Evolutionary conservation across 1,140 invertebrate species (phyloP).

Genomic region (Aphaenogaster floridana): DNA sequence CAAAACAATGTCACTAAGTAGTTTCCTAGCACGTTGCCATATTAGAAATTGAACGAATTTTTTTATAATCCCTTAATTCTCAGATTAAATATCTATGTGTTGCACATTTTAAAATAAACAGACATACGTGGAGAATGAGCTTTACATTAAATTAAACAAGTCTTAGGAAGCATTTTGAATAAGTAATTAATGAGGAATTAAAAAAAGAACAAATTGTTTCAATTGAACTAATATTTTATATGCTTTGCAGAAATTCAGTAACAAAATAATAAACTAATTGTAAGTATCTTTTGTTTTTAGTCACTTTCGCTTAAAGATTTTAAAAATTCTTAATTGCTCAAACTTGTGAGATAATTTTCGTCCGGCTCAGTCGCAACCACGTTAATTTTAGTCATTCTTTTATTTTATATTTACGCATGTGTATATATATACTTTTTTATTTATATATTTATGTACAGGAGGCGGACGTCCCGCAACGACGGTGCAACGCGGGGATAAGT

Average conservation of each 20-base stretch:
- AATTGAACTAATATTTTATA: background rate
- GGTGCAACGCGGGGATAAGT: slow-evolving; percentile 42
- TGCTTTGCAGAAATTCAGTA: background rate
- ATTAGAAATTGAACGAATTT: background rate
- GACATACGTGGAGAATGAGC: background rate
- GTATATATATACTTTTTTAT: slow-evolving; percentile 78
- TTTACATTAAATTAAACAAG: background rate
- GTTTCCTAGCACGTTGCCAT: background rate
- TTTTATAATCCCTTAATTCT: background rate
- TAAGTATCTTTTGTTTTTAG: background rate
- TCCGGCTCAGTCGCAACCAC: slow-evolving; percentile 81
- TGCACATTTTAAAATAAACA: slow-evolving; percentile 5
- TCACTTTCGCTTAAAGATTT: background rate
- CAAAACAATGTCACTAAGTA: background rate
- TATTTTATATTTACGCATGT: slow-evolving; percentile 77
- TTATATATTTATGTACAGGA: slow-evolving; percentile 85
- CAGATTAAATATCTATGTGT: background rate
- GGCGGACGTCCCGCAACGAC: slow-evolving; percentile 72
- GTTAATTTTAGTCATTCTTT: slow-evolving; percentile 69
- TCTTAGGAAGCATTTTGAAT: background rate
- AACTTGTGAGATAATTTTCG: slow-evolving; percentile 67
- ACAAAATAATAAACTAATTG: background rate
- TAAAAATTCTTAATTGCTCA: background rate
- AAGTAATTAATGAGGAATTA: background rate
- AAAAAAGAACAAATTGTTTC: background rate